Evolutionary conservation across 2,797 vertebrate species (phyloP).

Genomic region (Eulemur rubriventer): DNA sequence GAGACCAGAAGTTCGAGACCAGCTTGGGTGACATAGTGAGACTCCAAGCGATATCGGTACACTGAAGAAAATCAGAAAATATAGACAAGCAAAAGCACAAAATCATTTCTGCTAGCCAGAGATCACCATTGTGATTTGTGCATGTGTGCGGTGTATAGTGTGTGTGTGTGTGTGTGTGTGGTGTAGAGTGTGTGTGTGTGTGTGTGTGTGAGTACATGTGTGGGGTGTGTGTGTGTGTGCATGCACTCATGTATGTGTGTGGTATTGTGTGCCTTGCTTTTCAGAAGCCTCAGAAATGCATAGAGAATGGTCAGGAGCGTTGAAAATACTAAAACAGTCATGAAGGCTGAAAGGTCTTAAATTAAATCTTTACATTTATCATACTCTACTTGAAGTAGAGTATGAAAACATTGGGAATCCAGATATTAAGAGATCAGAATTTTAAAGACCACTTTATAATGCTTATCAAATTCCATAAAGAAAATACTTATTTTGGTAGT

Average conservation of each 20-base stretch:
- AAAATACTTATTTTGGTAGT: neutral
- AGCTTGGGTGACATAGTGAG: neutral
- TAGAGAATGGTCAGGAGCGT: neutral
- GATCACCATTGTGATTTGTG: neutral
- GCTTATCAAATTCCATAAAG: neutral
- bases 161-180: neutral
- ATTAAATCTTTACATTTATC: neutral
- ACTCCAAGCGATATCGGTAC: neutral
- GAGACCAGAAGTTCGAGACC: neutral
- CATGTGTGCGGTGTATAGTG: neutral
- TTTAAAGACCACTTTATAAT: slow-evolving; percentile 15
- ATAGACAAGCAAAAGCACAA: neutral
- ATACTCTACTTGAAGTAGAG: neutral
- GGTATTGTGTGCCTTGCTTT: neutral
- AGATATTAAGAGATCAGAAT: neutral
- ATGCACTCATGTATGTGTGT: too few species aligned
- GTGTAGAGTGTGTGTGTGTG: too few species aligned
- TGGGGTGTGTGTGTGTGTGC: neutral
- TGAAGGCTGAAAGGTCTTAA: neutral
- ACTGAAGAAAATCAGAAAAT: neutral
- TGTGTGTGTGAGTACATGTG: too few species aligned
- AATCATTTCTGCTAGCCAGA: neutral
- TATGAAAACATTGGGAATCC: neutral
- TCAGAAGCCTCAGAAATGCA: neutral
- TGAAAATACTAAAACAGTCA: neutral